A percentile compares a stretch with the other conserved stretches of the same genome.
phyloP scores from a whole-genome alignment of 2,113 vertebrate genomes.

The Syrrhaptes paradoxus region DNA sequence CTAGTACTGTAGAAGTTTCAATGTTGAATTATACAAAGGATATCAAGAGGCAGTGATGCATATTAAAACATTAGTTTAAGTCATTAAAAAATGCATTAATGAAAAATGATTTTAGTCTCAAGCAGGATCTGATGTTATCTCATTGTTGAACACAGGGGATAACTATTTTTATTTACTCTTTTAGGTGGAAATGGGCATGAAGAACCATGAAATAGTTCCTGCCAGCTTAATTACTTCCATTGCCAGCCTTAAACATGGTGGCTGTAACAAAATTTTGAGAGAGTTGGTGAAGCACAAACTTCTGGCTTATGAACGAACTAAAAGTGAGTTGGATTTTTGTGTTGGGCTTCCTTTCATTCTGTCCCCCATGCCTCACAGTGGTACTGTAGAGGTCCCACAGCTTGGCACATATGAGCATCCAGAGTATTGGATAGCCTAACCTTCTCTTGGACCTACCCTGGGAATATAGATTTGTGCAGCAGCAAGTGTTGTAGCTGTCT shows the following conservation, averaged over 20 bases:
- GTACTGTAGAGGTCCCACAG: background rate
- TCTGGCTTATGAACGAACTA: constrained; percentile 86
- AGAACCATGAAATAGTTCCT: constrained; percentile 97
- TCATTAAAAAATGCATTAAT: background rate
- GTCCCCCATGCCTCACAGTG: rapidly evolving
- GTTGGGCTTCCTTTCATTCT: background rate
- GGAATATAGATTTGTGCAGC: background rate
- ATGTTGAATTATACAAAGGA: background rate
- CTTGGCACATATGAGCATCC: rapidly evolving
- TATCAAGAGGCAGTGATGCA: background rate
- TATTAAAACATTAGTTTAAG: background rate
- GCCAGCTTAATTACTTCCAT: constrained; percentile 91
- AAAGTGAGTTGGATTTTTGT: constrained; percentile 80
- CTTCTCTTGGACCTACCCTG: background rate
- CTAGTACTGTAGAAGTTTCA: background rate
- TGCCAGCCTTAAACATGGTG: constrained; percentile 94
- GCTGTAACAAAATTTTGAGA: constrained; percentile 93
- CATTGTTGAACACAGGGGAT: background rate
- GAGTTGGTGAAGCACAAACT: constrained; percentile 93
- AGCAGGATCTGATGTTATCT: background rate
- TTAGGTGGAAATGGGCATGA: constrained; percentile 99
- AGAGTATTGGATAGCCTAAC: background rate
- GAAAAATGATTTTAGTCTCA: background rate
- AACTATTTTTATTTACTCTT: constrained; percentile 4
- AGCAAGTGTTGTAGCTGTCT: background rate